Conservation (phyloP, 2,113 vertebrate species). For the Hiodon alosoides region DNA sequence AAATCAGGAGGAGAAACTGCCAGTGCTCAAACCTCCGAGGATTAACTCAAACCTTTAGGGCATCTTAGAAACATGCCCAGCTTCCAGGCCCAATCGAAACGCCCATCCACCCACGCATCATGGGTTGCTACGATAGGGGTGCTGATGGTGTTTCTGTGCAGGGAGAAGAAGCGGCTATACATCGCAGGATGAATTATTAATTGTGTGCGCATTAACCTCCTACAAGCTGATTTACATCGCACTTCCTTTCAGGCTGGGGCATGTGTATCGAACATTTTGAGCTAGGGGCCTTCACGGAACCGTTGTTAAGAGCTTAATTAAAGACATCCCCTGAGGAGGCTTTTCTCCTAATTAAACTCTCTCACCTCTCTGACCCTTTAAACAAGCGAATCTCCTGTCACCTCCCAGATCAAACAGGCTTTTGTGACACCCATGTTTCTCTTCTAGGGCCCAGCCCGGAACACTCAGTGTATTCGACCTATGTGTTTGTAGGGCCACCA, state of each 20-base stretch:
- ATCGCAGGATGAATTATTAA: neutral
- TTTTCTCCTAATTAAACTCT: constrained; percentile 14
- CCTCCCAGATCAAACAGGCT: too few species aligned
- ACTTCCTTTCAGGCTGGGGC: neutral
- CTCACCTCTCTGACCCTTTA: neutral
- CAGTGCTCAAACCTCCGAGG: too few species aligned
- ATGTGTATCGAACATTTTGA: neutral
- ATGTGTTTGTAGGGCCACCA: too few species aligned
- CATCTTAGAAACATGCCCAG: too few species aligned
- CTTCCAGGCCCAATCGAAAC: neutral
- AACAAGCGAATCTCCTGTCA: too few species aligned
- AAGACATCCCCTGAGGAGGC: neutral
- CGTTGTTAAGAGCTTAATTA: neutral
- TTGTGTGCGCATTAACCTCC: constrained; percentile 13
- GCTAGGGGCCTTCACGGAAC: neutral
- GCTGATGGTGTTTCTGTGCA: neutral
- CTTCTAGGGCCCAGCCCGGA: too few species aligned
- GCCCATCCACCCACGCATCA: too few species aligned
- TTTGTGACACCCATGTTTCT: too few species aligned
- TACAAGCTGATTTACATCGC: neutral
- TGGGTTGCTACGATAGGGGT: neutral
- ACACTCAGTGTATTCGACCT: too few species aligned
- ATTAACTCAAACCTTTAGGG: too few species aligned
- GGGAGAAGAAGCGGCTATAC: neutral
- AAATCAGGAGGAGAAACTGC: too few species aligned